phyloP scores from a whole-genome alignment of 2,113 vertebrate species.

The Acanthochromis polyacanthus region DNA sequence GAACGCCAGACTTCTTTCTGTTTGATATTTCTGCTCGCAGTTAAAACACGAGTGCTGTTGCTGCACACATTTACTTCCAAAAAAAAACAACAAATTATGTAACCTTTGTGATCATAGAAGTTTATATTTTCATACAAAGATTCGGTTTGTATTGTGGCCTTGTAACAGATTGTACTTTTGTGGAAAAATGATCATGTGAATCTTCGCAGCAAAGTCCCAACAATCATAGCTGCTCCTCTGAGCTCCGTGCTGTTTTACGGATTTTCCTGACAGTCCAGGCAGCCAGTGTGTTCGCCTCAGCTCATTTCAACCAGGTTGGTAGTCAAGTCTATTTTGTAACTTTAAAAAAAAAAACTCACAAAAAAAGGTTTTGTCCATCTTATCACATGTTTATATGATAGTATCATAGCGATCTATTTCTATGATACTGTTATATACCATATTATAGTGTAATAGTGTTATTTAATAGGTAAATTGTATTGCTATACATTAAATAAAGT shows the following conservation, averaged over 20 bases:
- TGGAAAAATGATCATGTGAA: conserved; percentile 85
- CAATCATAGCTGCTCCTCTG: conserved; percentile 63
- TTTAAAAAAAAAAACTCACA: conserved; percentile 68
- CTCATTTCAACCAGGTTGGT: conserved; percentile 86
- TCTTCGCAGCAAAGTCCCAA: conserved; percentile 76
- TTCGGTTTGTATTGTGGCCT: conserved; percentile 90
- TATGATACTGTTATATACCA: conserved; percentile 68
- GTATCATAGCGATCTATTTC: conserved; percentile 60
- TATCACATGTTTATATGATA: conserved; percentile 90
- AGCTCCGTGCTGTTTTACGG: conserved; percentile 35
- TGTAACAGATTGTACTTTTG: conserved; percentile 84
- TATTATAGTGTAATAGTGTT: conserved; percentile 89
- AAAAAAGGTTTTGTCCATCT: conserved; percentile 88
- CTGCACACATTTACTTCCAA: conserved; percentile 90
- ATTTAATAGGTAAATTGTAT: conserved; percentile 98
- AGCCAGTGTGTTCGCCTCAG: conserved; percentile 85
- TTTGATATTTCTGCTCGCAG: conserved; percentile 73
- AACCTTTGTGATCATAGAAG: conserved; percentile 94
- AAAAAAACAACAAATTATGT: conserved; percentile 88
- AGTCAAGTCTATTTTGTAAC: conserved; percentile 87
- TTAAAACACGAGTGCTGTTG: conserved; percentile 67
- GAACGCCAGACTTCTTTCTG: conserved; percentile 32
- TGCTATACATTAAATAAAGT: conserved; percentile 97
- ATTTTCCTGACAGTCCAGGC: conserved; percentile 79
- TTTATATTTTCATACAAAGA: conserved; percentile 97